Percentiles rank a stretch among this genome's conserved stretches.
phyloP scores from a whole-genome alignment of 1,140 invertebrate genomes.

The Hylaeus anthracinus region DNA sequence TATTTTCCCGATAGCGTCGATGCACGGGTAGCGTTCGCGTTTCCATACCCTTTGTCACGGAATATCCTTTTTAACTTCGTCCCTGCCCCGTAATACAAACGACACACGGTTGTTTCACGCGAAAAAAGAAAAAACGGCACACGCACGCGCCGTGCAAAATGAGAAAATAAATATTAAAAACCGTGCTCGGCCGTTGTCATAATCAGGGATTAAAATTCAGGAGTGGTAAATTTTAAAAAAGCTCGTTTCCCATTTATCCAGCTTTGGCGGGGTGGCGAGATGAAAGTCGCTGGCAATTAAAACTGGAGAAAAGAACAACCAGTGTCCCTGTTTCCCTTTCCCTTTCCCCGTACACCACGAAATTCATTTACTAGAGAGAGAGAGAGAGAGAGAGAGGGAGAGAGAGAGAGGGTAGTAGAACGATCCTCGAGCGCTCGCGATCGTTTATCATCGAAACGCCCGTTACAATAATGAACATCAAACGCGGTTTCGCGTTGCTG shows the following conservation, averaged over 20 bases:
- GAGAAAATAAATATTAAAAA: too few relatives aligned
- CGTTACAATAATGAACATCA: conserved; percentile 30
- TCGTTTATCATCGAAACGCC: conserved; percentile 27
- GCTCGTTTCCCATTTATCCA: neutral
- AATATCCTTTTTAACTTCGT: too few relatives aligned
- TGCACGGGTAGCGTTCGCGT: too few relatives aligned
- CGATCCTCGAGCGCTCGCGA: neutral
- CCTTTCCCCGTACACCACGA: neutral
- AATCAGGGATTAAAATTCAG: conserved; percentile 27
- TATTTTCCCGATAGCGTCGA: too few relatives aligned
- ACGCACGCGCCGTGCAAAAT: neutral
- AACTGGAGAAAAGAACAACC: too few relatives aligned
- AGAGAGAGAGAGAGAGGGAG: too few relatives aligned
- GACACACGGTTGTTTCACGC: too few relatives aligned
- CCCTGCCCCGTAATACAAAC: too few relatives aligned
- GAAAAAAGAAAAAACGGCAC: neutral
- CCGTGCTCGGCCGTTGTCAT: neutral
- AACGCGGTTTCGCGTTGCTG: conserved; percentile 7
- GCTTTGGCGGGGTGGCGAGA: neutral
- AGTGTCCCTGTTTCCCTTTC: neutral
- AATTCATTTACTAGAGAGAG: neutral
- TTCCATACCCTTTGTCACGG: too few relatives aligned
- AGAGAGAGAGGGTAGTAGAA: neutral
- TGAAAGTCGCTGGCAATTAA: conserved; percentile 7
- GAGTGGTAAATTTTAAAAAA: conserved; percentile 28